Percentiles rank a stretch among this genome's conserved stretches.
phyloP scores from a whole-genome alignment of 2,113 vertebrate species.

The Ptilonorhynchus violaceus region DNA sequence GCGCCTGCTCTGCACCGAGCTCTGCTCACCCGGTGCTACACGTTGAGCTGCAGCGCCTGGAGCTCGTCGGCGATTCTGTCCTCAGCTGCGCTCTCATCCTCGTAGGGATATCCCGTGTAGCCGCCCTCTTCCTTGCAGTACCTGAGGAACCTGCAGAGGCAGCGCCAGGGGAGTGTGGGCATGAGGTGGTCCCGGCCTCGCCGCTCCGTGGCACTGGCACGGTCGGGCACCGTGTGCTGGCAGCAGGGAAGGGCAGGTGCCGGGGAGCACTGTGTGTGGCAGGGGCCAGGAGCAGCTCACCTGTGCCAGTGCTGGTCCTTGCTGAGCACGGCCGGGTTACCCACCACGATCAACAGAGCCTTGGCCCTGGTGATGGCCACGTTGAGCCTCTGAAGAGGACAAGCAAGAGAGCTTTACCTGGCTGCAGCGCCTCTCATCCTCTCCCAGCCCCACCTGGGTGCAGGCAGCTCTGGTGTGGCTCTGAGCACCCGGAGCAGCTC shows the following conservation, averaged over 20 bases:
- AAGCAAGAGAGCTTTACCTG: neutral
- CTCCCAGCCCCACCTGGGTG: neutral
- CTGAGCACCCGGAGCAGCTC: neutral
- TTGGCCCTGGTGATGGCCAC: conserved; percentile 93
- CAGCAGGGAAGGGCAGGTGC: neutral
- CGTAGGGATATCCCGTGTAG: conserved; percentile 71
- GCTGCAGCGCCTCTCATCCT: accelerated
- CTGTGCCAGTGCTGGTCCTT: conserved; percentile 79
- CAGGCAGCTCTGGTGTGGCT: neutral
- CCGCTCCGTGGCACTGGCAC: accelerated
- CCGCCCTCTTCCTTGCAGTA: conserved; percentile 78
- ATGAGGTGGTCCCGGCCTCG: neutral
- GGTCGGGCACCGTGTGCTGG: accelerated
- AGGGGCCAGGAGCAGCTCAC: conserved; percentile 60
- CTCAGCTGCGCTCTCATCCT: neutral
- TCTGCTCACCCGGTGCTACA: conserved; percentile 50
- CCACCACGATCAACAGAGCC: conserved; percentile 89
- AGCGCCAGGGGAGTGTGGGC: neutral
- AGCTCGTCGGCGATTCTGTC: neutral
- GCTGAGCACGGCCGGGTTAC: conserved; percentile 83
- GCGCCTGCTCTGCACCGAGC: neutral
- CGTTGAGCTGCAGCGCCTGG: neutral
- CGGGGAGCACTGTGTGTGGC: accelerated
- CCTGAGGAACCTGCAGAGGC: conserved; percentile 75
- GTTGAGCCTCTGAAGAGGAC: conserved; percentile 84